Evolutionary conservation across 2,113 vertebrate species (phyloP), one percentile per base, ranked within the genome.

Genomic region (Lepisosteus osseus): DNA sequence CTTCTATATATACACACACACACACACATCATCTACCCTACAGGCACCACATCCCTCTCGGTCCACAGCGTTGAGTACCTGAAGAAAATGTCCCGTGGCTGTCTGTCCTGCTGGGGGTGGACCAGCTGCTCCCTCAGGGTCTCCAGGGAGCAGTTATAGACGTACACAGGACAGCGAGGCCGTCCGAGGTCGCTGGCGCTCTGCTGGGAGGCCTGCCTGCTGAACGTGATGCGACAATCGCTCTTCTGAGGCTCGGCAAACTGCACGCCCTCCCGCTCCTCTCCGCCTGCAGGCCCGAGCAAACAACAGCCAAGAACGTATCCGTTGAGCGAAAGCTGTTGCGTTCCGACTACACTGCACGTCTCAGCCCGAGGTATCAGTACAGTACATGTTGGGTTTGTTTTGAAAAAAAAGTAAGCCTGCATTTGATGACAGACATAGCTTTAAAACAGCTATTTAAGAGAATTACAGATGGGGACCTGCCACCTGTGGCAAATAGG

Each of bases 61-160:
- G 65, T 12, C 43, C n/a, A 29, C 11, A 42, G 13, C 1, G 41
- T 15, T 40, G 8, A 29, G n/a, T 84, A 99, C 97, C 92, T 96
- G 89, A 97, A 93, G 76, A 95, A 91, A 79, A 98, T 81, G 74
- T 99, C 97, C 54, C 84, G 86, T 12, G 92, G 93, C 29, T 86
- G 87, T 44, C 86, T 92, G 54, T 85, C 91, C 65, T 87, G 79
- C 74, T 84, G 87, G 0, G 93, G 87, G 45, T 92, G 92, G 70
- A 98, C 87, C 71, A 98, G 92, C 67, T 97, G 97, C 71, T 98
- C 95, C 67, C 93, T 94, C 4, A 99, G 72, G 0, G 90, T 82
- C 56, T 98, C 96, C 82, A 97, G 79, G 0, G 96, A 93, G 77
- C 97, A 98, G 89, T 90, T 98, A 82, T 99, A 98, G 77, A 98